These are phyloP conservation scores for Podarcis raffonei DNA, from an alignment of 2,113 vertebrate genomes.

Conservation along the genomic window DNA sequence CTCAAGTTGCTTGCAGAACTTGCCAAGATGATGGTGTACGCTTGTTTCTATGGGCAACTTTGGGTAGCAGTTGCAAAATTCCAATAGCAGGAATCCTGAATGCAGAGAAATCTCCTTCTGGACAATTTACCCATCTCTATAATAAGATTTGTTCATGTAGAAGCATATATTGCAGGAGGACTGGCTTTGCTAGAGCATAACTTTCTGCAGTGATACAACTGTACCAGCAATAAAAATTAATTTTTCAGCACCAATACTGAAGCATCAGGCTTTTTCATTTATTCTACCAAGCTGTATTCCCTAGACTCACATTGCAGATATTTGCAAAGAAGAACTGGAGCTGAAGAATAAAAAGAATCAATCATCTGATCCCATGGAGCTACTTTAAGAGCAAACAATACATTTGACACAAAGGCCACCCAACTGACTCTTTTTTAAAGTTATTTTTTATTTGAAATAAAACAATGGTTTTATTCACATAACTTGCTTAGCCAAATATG, in stretches of 20 bases:
- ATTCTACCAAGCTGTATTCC: neutral
- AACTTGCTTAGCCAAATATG: too few relatives aligned
- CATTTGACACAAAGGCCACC: neutral
- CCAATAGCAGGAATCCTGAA: neutral
- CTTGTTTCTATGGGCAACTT: neutral
- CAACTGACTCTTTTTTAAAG: neutral
- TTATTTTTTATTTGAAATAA: constrained; percentile 18
- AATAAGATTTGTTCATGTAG: neutral
- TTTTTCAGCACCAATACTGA: neutral
- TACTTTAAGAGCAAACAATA: too few relatives aligned
- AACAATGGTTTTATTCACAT: neutral
- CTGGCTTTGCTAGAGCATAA: neutral
- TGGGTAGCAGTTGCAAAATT: neutral
- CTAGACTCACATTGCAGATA: neutral
- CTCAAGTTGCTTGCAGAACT: too few relatives aligned
- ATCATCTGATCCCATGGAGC: too few relatives aligned
- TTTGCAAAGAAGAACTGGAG: neutral
- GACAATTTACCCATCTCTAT: neutral
- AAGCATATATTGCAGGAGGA: neutral
- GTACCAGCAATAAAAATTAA: neutral
- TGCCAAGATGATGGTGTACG: too few relatives aligned
- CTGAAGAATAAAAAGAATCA: too few relatives aligned
- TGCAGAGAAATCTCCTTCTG: neutral
- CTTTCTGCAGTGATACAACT: neutral
- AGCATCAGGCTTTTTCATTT: neutral